phyloP scores from a whole-genome alignment of 1,140 invertebrate genomes.

The Diplogasteroides magnus region DNA sequence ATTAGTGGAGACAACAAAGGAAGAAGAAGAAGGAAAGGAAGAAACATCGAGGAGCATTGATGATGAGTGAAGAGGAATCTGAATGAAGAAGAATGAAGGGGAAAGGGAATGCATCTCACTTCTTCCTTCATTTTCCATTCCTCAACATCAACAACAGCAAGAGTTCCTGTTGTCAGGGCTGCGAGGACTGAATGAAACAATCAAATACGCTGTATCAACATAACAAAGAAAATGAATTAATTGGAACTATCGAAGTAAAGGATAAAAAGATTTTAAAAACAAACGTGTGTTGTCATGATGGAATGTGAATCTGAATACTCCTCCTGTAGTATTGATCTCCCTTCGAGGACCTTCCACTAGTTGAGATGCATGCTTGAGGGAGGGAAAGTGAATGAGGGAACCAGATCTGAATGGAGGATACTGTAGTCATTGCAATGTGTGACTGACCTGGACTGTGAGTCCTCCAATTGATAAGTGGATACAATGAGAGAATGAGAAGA shows the following conservation, averaged over 20 bases:
- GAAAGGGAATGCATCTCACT: too few relatives aligned
- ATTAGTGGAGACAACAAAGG: constrained; percentile 1
- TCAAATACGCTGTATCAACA: background rate
- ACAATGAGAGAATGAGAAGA: constrained; percentile 13
- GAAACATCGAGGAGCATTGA: background rate
- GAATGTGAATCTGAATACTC: constrained; percentile 25
- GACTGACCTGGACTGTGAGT: constrained; percentile 9
- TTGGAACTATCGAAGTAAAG: background rate
- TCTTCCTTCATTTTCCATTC: background rate
- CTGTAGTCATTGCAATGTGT: constrained; percentile 2
- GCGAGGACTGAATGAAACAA: background rate
- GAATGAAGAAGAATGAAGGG: too few relatives aligned
- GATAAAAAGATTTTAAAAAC: constrained; percentile 1
- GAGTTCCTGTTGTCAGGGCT: constrained; percentile 6
- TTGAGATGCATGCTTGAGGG: too few relatives aligned
- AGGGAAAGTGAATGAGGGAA: constrained; percentile 10
- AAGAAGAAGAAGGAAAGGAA: background rate
- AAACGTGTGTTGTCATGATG: constrained; percentile 2
- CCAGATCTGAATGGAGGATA: too few relatives aligned
- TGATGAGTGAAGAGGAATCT: background rate
- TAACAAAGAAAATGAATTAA: background rate
- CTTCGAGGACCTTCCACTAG: background rate
- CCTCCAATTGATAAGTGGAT: constrained; percentile 26
- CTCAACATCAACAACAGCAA: background rate
- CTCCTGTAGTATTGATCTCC: constrained; percentile 15